Conservation (phyloP, 2,113 vertebrate species). For the Sula dactylatra region DNA sequence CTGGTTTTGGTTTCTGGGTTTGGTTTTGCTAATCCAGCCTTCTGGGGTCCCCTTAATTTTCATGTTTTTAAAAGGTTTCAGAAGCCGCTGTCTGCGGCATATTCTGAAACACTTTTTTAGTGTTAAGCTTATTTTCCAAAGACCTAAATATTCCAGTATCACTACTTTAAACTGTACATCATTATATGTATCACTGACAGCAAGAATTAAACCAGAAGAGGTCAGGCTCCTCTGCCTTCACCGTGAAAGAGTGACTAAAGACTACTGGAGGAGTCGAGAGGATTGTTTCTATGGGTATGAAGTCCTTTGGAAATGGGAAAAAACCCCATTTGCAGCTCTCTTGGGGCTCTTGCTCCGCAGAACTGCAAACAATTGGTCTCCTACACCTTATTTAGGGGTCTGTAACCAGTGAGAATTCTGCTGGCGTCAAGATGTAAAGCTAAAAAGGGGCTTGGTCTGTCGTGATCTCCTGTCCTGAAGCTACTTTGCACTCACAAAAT, state of each 20-base stretch:
- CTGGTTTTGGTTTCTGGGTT: not conserved
- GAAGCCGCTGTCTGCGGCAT: not conserved
- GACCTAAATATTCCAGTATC: not conserved
- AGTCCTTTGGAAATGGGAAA: not conserved
- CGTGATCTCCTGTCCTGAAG: not conserved
- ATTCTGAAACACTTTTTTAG: not conserved
- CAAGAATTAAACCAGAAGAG: not conserved
- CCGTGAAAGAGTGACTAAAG: not conserved
- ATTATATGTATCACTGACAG: not conserved
- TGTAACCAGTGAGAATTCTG: not conserved
- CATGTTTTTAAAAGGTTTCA: not conserved
- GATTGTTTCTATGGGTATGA: not conserved
- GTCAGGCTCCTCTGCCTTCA: not conserved
- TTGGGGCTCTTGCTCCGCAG: not conserved
- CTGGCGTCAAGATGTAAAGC: not conserved
- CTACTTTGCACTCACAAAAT: not conserved
- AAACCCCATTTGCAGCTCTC: not conserved
- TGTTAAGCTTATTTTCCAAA: not conserved
- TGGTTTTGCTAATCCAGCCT: not conserved
- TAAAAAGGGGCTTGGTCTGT: not conserved
- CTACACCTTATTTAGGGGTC: not conserved
- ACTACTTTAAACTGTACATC: not conserved
- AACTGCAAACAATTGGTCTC: not conserved
- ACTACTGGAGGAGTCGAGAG: not conserved
- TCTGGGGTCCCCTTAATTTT: too few relatives aligned